Evolutionary conservation across 2,797 vertebrate genomes (phyloP).

Genomic region (Manis crassicaudata): DNA sequence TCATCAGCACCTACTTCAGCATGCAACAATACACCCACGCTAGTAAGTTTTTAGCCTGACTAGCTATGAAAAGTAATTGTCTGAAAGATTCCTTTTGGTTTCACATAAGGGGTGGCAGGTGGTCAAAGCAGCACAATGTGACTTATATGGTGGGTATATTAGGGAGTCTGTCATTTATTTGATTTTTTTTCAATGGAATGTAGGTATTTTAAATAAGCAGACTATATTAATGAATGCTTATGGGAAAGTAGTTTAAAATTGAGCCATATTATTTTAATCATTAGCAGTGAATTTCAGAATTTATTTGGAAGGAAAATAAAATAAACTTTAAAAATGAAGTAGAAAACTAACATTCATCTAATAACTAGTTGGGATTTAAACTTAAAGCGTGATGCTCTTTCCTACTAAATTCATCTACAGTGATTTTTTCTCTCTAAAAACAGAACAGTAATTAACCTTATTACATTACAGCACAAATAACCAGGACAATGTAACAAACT

Average conservation of each 20-base stretch:
- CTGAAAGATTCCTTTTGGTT: constrained; percentile 7
- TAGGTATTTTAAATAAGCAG: constrained; percentile 38
- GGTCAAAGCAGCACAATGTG: not conserved
- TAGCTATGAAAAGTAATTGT: constrained; percentile 22
- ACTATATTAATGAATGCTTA: not conserved
- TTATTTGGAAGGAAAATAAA: not conserved
- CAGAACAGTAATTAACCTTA: constrained; percentile 65
- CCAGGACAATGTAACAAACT: constrained; percentile 41
- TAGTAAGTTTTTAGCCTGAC: not conserved
- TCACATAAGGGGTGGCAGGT: constrained; percentile 26
- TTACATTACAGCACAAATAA: constrained; percentile 40
- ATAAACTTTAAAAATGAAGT: constrained; percentile 3
- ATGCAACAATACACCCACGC: not conserved
- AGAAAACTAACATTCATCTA: not conserved
- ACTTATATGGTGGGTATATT: not conserved
- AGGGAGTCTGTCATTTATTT: not conserved
- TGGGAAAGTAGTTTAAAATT: not conserved
- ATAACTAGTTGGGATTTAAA: not conserved
- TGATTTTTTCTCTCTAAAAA: constrained; percentile 15
- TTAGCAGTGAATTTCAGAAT: constrained; percentile 5
- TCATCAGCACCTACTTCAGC: not conserved
- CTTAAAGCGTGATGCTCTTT: constrained; percentile 10
- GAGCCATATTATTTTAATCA: not conserved
- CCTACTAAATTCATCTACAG: constrained; percentile 22
- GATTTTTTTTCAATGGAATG: not conserved